Evolutionary conservation across 92 coral and sea anemone species (phyloP).

Genomic region (Virgularia gustaviana): DNA sequence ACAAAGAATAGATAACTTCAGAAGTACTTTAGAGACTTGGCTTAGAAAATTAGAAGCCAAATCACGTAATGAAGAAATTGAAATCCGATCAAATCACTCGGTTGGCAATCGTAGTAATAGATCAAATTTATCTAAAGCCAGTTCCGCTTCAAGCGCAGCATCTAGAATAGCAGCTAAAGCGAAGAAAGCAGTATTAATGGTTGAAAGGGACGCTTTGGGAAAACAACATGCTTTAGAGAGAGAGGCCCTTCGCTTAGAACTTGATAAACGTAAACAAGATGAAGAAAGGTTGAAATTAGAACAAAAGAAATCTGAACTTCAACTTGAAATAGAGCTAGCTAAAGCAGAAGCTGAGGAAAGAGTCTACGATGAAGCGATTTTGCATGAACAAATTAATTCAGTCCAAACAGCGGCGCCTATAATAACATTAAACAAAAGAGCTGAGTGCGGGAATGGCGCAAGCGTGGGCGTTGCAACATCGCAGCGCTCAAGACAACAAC

Average conservation of each 20-base stretch:
- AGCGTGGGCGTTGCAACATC: too few relatives aligned
- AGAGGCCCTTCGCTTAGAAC: neutral
- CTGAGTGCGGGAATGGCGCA: too few relatives aligned
- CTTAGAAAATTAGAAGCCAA: neutral
- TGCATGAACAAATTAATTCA: neutral
- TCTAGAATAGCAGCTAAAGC: neutral
- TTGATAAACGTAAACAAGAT: neutral
- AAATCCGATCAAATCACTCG: neutral
- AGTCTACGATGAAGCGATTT: slow-evolving; percentile 4
- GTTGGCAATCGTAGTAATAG: slow-evolving; percentile 1
- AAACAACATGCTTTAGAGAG: slow-evolving; percentile 9
- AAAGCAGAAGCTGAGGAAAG: slow-evolving; percentile 9
- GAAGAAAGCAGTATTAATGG: neutral
- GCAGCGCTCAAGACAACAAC: too few relatives aligned
- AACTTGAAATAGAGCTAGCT: neutral
- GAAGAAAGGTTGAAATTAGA: neutral
- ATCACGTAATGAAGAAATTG: neutral
- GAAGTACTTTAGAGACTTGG: neutral
- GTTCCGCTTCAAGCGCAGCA: neutral
- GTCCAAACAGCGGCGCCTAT: neutral
- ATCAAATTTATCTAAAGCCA: neutral
- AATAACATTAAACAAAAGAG: neutral
- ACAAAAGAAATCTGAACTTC: slow-evolving; percentile 4
- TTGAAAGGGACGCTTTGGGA: neutral
- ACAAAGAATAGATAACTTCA: neutral